A percentile compares a stretch with the other conserved stretches of the same genome.
These are phyloP conservation scores for Ditylenchus weischeri DNA, from an alignment of 2,888 invertebrate genomes.

Conservation along the genomic window DNA sequence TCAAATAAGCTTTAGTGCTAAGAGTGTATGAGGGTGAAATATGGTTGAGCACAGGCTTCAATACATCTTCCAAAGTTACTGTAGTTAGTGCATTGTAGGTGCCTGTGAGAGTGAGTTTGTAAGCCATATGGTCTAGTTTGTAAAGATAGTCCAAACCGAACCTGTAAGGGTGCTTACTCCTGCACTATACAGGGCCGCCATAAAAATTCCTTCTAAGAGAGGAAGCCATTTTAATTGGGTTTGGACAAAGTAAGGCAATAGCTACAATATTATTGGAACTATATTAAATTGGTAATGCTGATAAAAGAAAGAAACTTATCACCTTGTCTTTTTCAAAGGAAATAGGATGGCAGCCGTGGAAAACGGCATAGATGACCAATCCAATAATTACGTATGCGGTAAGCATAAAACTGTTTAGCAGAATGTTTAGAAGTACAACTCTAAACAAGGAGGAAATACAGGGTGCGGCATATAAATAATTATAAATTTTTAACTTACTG, in stretches of 20 bases:
- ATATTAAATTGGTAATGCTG: too few species aligned
- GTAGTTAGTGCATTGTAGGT: slow-evolving; percentile 47
- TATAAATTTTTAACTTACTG: slow-evolving; percentile 11
- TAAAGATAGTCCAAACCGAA: too few species aligned
- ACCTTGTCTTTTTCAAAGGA: too few species aligned
- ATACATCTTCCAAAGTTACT: slow-evolving; percentile 47
- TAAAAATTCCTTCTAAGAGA: slow-evolving; percentile 44
- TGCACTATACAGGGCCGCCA: slow-evolving; percentile 41
- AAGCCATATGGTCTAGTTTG: too few species aligned
- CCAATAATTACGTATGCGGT: slow-evolving; percentile 44
- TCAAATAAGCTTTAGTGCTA: not conserved
- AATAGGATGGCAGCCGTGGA: slow-evolving; percentile 47
- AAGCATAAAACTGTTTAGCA: slow-evolving; percentile 45
- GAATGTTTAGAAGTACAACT: slow-evolving; percentile 50
- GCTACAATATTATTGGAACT: not conserved
- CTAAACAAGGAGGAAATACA: slow-evolving; percentile 28
- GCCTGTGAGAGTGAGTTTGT: slow-evolving; percentile 34
- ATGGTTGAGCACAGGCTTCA: slow-evolving; percentile 24
- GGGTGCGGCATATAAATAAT: not conserved
- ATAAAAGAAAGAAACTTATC: too few species aligned
- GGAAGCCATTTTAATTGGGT: slow-evolving; percentile 39
- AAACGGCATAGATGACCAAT: slow-evolving; percentile 47
- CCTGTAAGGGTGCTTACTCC: slow-evolving; percentile 33
- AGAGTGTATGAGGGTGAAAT: slow-evolving; percentile 1
- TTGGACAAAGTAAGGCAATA: slow-evolving; percentile 46